Evolutionary conservation across 2,888 invertebrate genomes (phyloP).

Genomic region (Callosobruchus maculatus): DNA sequence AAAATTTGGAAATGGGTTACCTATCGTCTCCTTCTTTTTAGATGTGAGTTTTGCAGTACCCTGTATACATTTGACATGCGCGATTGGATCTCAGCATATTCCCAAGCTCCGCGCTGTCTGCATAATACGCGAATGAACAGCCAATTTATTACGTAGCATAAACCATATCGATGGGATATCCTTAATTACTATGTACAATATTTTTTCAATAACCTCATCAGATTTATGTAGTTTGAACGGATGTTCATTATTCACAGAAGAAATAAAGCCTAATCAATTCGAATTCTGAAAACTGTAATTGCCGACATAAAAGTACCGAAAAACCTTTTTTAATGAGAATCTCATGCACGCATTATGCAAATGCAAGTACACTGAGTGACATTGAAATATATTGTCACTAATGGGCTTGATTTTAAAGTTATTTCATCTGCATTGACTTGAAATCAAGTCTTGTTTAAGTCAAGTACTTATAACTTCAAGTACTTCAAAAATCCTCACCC

Average conservation of each 20-base stretch:
- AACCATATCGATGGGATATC: background rate
- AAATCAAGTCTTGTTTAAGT: too few species aligned
- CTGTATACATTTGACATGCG: background rate
- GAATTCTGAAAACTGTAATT: background rate
- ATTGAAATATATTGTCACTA: too few species aligned
- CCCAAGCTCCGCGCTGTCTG: background rate
- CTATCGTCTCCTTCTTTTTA: too few species aligned
- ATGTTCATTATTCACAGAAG: background rate
- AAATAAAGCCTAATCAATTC: background rate
- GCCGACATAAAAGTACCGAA: background rate
- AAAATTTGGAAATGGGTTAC: too few species aligned
- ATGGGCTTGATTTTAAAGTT: too few species aligned
- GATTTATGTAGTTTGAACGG: background rate
- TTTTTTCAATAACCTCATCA: background rate
- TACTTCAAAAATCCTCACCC: too few species aligned
- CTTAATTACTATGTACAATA: background rate
- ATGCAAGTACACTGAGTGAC: too few species aligned
- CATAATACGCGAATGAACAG: background rate
- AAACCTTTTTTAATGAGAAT: background rate
- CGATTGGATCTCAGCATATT: background rate
- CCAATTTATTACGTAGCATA: background rate
- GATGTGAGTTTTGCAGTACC: background rate
- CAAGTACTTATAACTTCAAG: too few species aligned
- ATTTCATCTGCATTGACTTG: too few species aligned
- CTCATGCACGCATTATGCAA: background rate